These are phyloP conservation scores for Leptodactylus fuscus DNA, from an alignment of 2,113 vertebrate species.

Conservation along the genomic window DNA sequence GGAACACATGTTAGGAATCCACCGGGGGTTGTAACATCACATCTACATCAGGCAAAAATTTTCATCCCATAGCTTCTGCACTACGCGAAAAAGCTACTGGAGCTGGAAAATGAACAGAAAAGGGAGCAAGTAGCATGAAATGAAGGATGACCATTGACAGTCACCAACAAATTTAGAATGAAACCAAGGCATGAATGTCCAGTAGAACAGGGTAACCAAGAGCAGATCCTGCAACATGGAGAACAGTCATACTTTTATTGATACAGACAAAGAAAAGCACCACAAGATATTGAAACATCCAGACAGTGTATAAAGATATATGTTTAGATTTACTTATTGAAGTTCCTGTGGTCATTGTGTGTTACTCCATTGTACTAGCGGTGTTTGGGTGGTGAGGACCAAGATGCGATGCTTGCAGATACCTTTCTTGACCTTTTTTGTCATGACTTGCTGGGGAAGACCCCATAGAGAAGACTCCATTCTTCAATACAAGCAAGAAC, in stretches of 20 bases:
- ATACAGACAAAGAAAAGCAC: background rate
- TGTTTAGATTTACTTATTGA: background rate
- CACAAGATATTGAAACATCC: background rate
- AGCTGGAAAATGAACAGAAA: background rate
- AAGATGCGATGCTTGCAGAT: conserved; percentile 50
- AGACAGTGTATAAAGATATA: background rate
- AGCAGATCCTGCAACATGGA: background rate
- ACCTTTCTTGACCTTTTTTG: conserved; percentile 32
- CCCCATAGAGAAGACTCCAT: conserved; percentile 18
- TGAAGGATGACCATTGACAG: background rate
- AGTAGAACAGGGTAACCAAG: background rate
- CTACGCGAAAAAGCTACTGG: conserved; percentile 14
- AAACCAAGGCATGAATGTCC: background rate
- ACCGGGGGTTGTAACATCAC: conserved; percentile 43
- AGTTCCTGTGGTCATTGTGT: background rate
- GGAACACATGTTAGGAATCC: conserved; percentile 54
- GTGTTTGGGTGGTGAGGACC: background rate
- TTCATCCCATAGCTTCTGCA: conserved; percentile 39
- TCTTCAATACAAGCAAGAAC: conserved; percentile 65
- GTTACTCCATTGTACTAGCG: background rate
- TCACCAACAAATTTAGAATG: background rate
- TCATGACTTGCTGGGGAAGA: conserved; percentile 45
- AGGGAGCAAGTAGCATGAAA: background rate
- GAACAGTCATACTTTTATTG: background rate
- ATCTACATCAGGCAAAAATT: conserved; percentile 14